Conservation (phyloP, 1,140 invertebrate genomes). For the Megathymus violae region DNA sequence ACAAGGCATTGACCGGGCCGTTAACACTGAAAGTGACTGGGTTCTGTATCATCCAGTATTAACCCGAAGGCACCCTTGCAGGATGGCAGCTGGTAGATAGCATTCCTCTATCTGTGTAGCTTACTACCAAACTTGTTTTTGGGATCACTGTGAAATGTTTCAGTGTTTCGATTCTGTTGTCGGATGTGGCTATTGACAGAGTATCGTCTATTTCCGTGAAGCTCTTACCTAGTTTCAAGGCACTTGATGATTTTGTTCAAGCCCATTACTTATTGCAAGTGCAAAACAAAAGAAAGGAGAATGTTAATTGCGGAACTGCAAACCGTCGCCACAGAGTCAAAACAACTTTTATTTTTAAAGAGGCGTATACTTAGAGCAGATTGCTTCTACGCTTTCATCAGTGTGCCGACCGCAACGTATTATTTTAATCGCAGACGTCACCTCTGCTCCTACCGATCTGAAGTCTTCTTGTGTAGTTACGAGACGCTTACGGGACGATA, state of each 20-base stretch:
- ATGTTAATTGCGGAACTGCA: slow-evolving; percentile 61
- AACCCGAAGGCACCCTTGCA: no score
- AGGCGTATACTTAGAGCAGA: slow-evolving; percentile 68
- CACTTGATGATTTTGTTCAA: slow-evolving; percentile 5
- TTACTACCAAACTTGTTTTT: no score
- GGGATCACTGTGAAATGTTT: no score
- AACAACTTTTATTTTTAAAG: slow-evolving; percentile 74
- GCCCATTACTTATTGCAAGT: slow-evolving; percentile 12
- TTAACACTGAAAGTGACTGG: no score
- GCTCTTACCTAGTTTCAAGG: no score
- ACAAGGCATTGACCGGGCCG: no score
- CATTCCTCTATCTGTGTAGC: no score
- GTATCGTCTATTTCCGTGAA: no score
- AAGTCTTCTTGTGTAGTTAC: slow-evolving; percentile 4
- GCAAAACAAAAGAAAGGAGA: slow-evolving; percentile 52
- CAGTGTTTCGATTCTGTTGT: no score
- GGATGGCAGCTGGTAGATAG: no score
- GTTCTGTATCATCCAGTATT: no score
- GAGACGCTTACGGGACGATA: slow-evolving; percentile 17
- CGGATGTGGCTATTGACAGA: no score
- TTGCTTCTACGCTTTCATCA: slow-evolving; percentile 75
- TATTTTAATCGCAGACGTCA: slow-evolving; percentile 72
- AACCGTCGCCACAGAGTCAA: slow-evolving; percentile 61
- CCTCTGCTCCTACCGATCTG: slow-evolving; percentile 45
- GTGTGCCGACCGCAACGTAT: slow-evolving; percentile 64